Base-by-base conservation (phyloP, 2,113 vertebrate genomes). In the Scytalopus superciliaris region DNA sequence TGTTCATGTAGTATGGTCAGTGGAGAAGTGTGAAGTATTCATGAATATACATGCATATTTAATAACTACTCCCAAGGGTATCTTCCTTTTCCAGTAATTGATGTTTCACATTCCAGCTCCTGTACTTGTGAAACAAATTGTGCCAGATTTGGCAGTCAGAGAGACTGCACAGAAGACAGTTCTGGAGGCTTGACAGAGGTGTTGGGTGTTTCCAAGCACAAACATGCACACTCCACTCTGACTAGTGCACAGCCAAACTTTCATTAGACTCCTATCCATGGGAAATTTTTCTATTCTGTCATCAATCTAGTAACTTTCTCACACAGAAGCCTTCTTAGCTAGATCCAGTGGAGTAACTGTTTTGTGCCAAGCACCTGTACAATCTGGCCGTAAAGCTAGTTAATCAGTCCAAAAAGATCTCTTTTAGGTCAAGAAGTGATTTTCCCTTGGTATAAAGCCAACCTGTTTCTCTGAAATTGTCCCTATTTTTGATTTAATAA, bases 1-100 rank as follows among this genome's bases (percentile, higher is more conserved):
- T 73, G 76, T 90, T 96, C 88, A 39, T 59, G 45, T 80, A 84
- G 66, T 68, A 52, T 95, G 96, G 97, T 90, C 94, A 96, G 91
- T 85, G 78, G 50, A 94, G 83, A 92, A 90, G 55, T 60, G 88
- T 95, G 89, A 95, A 93, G 77, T 93, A 80, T 96, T 95, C 79
- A 92, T 92, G 95, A 85, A 89, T 50, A 68, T 56, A 57, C 50
- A 74, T 93, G 53, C 53, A 93, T 96, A 94, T 92, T 97, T 96
- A 76, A 96, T 92, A 94, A 64, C 67, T 81, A 10, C 10, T 93
- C 56, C 78, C 64, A 63, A 28, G 50, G 52, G 69, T 85, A 63
- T 90, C 37, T 87, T 72, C 52, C 47, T 91, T 49, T 80, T 88
- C 56, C 47, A 55, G 60, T 81, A 78, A 85, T 76, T 83, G 84